Conservation (phyloP, 2,888 invertebrate species). For the Tipula vernalis region DNA sequence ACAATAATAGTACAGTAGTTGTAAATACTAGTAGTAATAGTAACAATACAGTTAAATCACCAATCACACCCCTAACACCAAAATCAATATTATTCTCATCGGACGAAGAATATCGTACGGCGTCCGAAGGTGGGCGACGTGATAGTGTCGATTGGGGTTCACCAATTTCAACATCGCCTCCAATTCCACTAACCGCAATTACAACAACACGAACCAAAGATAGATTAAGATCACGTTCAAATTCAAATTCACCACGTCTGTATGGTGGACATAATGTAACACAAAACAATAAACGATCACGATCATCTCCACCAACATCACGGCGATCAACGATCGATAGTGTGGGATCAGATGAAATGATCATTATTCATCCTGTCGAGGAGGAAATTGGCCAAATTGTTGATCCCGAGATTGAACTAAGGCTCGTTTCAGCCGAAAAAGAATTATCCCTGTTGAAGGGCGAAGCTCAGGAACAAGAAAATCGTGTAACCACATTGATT, state of each 20-base stretch:
- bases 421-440: slow-evolving; percentile 55
- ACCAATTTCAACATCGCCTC: slow-evolving; percentile 53
- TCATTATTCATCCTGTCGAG: slow-evolving; percentile 27
- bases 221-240: slow-evolving; percentile 40
- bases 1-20: slow-evolving; percentile 5
- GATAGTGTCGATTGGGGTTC: slow-evolving; percentile 78
- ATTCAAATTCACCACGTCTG: slow-evolving; percentile 40
- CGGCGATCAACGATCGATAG: slow-evolving; percentile 51
- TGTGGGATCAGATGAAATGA: slow-evolving; percentile 45
- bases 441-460: slow-evolving; percentile 60
- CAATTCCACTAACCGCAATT: slow-evolving; percentile 47
- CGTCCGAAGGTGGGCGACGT: slow-evolving; percentile 69
- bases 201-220: slow-evolving; percentile 52
- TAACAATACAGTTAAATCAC: slow-evolving; percentile 11
- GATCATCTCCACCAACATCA: slow-evolving; percentile 47
- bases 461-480: slow-evolving; percentile 58
- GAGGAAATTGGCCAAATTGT: slow-evolving; percentile 27
- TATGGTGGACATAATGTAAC: background rate
- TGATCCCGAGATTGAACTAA: slow-evolving; percentile 52
- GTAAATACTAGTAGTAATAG: slow-evolving; percentile 10
- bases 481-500: slow-evolving; percentile 65
- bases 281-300: slow-evolving; percentile 39
- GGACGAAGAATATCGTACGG: slow-evolving; percentile 77
- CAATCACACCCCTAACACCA: slow-evolving; percentile 47
- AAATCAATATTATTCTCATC: slow-evolving; percentile 65